Conservation (phyloP, 1,140 invertebrate species). For the Choristoneura fumiferana region DNA sequence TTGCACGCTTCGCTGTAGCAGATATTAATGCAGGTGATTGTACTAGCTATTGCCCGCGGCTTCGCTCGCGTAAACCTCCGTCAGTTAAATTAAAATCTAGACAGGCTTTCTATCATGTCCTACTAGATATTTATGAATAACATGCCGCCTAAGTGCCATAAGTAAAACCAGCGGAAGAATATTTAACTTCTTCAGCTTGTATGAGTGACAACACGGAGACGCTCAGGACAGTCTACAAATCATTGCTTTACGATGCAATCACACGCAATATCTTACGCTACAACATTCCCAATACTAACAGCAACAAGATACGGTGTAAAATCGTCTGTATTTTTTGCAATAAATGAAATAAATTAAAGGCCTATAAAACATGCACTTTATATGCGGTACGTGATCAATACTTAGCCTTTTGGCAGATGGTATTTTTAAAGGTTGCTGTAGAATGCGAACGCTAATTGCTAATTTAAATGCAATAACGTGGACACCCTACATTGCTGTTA, state of each 20-base stretch:
- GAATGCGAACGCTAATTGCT: constrained; percentile 4
- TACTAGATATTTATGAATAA: too few relatives aligned
- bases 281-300: neutral
- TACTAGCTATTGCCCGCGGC: too few relatives aligned
- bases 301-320: neutral
- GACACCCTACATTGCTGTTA: neutral
- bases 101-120: too few relatives aligned
- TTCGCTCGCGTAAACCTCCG: too few relatives aligned
- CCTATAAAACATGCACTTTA: constrained; percentile 15
- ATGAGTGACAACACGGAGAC: too few relatives aligned
- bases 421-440: neutral
- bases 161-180: too few relatives aligned
- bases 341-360: neutral
- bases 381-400: constrained; percentile 10
- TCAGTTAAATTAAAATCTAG: too few relatives aligned
- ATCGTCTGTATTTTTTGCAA: neutral
- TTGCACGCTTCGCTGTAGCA: too few relatives aligned
- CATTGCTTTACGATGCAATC: constrained; percentile 3
- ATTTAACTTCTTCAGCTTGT: too few relatives aligned
- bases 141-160: too few relatives aligned
- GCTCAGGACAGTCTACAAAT: neutral
- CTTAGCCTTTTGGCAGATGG: constrained; percentile 13
- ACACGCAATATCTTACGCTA: constrained; percentile 9
- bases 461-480: neutral
- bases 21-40: too few relatives aligned